Evolutionary conservation across 2,888 invertebrate genomes (phyloP), one percentile per base, ranked within the genome.

Genomic region (Pyrocoelia pectoralis): DNA sequence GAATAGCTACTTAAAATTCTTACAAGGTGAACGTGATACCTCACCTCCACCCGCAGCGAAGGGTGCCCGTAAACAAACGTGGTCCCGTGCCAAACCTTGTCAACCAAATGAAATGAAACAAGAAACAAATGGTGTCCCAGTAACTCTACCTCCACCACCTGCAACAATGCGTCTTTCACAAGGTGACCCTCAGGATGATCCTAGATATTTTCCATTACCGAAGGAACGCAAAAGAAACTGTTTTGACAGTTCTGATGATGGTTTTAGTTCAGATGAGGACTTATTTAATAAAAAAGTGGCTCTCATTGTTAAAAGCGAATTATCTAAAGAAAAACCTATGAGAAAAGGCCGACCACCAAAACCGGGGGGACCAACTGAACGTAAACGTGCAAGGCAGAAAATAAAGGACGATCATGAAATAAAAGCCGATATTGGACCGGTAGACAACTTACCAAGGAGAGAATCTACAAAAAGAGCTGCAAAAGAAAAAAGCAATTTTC

Each of bases 1-100:
- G 92, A 92, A 90, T 78, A 93, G 93, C 82, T 94, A 93, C 81
- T 84, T 93, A 71, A 93, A 93, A 81, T 94, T 94, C 81, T 83
- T 92, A 70, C 90, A 91, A 83, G 93, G 93, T 69, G 93, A 93
- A 79, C 85, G 92, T 46, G 93, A 93, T 72, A 88, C 89, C 48
- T 92, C 93, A 68, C 92, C 93, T 15, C 92, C 93, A 56, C 91
- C 92, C 65, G 86, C 86, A 69, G 85, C 87, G 70, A 84, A 87
- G 74, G 84, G 89, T 69, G 87, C 87, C 67, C 85, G 89, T 73
- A 90, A 89, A 77, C 84, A 87, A 18, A 85, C 88, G 1, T 90
- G 89, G 88, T 86, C 86, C 63, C 84, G 87, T 75, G 77, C 81
- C 24, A 83, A 77, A 66, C 75, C 79, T 3, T 33, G 51, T 6